phyloP scores from a whole-genome alignment of 2,113 vertebrate species.

The Tachycineta bicolor region DNA sequence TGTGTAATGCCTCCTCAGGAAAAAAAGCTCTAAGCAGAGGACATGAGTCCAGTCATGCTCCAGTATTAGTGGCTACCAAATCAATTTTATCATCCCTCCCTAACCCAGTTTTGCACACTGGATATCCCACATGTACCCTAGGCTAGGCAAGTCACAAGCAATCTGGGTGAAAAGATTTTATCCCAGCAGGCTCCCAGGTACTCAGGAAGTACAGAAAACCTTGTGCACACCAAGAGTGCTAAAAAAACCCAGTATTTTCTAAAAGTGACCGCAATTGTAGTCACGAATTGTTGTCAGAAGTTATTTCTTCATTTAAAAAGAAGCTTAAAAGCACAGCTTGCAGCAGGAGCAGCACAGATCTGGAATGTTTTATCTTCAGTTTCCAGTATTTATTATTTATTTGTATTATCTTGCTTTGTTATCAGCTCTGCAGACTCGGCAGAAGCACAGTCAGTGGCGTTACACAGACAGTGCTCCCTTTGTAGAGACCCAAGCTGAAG shows the following conservation, averaged over 20 bases:
- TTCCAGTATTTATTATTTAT: conserved; percentile 27
- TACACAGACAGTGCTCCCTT: conserved; percentile 11
- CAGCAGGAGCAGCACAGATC: neutral
- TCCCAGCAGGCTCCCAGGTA: neutral
- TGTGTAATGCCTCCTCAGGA: neutral
- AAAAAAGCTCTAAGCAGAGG: neutral
- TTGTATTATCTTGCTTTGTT: conserved; percentile 25
- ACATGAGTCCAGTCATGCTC: neutral
- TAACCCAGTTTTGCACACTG: neutral
- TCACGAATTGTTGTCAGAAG: neutral
- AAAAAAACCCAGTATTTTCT: neutral
- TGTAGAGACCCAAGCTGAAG: conserved; percentile 5
- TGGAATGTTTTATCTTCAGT: neutral
- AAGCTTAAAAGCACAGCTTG: neutral
- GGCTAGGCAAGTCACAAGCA: neutral
- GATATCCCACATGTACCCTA: neutral
- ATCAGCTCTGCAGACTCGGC: neutral
- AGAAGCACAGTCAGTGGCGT: neutral
- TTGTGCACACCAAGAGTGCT: neutral
- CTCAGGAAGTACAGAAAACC: neutral
- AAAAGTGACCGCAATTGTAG: neutral
- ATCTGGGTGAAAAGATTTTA: neutral
- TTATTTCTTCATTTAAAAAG: neutral
- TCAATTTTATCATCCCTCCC: neutral
- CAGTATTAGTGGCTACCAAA: neutral